These are phyloP conservation scores for Pteruthius melanotis DNA, from an alignment of 2,113 vertebrate genomes.

Conservation along the genomic window DNA sequence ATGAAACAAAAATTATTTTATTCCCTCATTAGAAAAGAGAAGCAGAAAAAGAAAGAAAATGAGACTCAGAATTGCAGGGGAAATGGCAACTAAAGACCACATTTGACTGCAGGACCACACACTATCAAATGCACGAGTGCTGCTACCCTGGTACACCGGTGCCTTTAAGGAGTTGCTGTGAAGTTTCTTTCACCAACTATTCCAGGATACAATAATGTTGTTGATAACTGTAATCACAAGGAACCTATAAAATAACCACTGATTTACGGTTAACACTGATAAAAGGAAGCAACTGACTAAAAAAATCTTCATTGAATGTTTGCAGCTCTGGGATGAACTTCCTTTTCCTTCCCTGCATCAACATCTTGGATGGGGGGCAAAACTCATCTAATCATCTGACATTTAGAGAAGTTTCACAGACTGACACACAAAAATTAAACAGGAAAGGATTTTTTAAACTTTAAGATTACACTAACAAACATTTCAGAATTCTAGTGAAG, in stretches of 20 bases:
- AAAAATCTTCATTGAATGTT: neutral
- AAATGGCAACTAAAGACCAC: neutral
- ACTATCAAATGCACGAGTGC: neutral
- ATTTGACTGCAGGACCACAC: neutral
- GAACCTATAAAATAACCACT: neutral
- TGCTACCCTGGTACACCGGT: neutral
- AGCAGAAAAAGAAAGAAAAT: neutral
- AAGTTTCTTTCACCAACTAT: neutral
- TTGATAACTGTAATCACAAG: neutral
- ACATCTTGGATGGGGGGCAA: neutral
- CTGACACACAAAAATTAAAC: neutral
- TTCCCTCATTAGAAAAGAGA: neutral
- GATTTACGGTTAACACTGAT: neutral
- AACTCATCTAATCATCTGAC: neutral
- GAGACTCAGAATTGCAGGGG: neutral
- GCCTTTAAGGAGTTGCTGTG: neutral
- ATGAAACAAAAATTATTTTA: neutral
- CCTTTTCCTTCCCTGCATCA: neutral
- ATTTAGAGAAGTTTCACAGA: neutral
- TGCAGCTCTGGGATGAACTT: neutral
- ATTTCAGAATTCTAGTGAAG: neutral
- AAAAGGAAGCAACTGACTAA: neutral
- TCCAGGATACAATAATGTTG: neutral
- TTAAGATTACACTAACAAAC: neutral
- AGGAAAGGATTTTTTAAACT: constrained; percentile 21